Conservation (phyloP, 2,797 vertebrate genomes). For the Vespertilio murinus region DNA sequence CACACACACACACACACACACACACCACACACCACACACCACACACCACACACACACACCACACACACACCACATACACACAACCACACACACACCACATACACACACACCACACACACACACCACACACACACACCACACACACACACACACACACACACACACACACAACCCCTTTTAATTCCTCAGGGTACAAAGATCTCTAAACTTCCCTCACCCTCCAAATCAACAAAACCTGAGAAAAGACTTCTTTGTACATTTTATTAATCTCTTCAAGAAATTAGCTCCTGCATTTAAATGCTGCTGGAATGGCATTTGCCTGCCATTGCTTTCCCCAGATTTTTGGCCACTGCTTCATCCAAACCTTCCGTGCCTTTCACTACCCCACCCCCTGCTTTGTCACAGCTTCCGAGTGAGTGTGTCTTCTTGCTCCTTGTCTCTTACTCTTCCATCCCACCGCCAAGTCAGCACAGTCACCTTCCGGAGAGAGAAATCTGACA, state of each 20-base stretch:
- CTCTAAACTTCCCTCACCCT: neutral
- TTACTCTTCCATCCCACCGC: neutral
- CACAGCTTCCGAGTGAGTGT: accelerated
- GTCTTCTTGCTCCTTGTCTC: neutral
- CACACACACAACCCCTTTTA: neutral
- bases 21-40: no score
- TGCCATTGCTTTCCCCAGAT: accelerated
- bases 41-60: no score
- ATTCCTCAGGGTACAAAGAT: neutral
- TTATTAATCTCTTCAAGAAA: neutral
- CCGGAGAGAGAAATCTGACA: neutral
- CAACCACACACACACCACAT: neutral
- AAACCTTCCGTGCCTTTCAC: no score
- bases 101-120: no score
- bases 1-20: no score
- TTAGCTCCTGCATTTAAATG: neutral
- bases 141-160: no score
- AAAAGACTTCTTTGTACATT: neutral
- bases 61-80: no score
- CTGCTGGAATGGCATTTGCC: no score
- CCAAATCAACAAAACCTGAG: neutral
- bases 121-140: neutral
- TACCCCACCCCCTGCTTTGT: accelerated
- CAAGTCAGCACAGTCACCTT: no score
- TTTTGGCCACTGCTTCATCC: neutral